These are phyloP conservation scores for Ammospiza nelsoni DNA, from an alignment of 2,113 vertebrate species.

Conservation along the genomic window DNA sequence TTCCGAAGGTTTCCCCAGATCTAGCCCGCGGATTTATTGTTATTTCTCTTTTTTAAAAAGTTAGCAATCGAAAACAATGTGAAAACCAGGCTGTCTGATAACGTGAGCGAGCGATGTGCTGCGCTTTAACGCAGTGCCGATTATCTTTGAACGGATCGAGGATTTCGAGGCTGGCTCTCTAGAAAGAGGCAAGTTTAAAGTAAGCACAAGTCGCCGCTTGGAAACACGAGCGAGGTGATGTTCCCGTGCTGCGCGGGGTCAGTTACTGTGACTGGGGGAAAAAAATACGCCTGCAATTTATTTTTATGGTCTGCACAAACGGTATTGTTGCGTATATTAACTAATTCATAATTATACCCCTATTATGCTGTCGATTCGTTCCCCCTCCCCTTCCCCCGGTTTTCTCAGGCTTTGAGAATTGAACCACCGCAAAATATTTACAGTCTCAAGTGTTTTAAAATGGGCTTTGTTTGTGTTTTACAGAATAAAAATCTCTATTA, in stretches of 20 bases:
- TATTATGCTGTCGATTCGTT: slow-evolving; percentile 22
- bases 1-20: neutral
- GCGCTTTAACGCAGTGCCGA: neutral
- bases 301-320: slow-evolving; percentile 59
- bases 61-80: slow-evolving; percentile 31
- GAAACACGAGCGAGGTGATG: slow-evolving; percentile 27
- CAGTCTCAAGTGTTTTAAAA: slow-evolving; percentile 66
- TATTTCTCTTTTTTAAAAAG: neutral
- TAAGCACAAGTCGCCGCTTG: neutral
- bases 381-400: neutral
- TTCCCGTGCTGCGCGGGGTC: neutral
- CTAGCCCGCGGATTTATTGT: neutral
- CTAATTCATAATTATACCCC: slow-evolving; percentile 43
- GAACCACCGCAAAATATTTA: slow-evolving; percentile 53
- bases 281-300: slow-evolving; percentile 30
- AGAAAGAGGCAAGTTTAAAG: neutral
- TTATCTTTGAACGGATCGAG: neutral
- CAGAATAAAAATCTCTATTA: slow-evolving; percentile 76
- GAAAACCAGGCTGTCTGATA: neutral
- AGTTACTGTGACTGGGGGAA: neutral
- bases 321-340: slow-evolving; percentile 33
- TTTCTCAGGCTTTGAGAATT: slow-evolving; percentile 42
- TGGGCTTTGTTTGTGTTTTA: slow-evolving; percentile 76
- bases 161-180: neutral
- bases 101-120: neutral